Conservation (phyloP, 2,888 invertebrate genomes). For the Ceratothoa steindachneri region DNA sequence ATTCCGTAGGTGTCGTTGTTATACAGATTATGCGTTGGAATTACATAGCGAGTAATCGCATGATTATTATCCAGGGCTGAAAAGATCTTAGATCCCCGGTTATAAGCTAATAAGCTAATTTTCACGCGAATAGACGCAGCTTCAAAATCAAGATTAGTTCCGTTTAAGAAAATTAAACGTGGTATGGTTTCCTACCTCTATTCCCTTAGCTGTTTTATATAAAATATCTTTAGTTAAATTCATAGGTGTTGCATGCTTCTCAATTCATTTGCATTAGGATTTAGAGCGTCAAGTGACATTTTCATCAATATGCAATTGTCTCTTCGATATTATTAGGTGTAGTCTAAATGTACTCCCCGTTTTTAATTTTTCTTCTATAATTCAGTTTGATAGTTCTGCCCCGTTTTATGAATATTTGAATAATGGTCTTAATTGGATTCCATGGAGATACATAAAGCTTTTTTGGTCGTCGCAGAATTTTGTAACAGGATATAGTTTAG, state of each 20-base stretch:
- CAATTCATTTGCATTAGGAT: neutral
- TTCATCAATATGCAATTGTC: neutral
- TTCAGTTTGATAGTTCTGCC: neutral
- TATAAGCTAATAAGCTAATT: no score
- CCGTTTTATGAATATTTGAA: neutral
- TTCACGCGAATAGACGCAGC: no score
- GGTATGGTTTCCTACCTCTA: no score
- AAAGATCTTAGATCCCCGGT: neutral
- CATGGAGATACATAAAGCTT: no score
- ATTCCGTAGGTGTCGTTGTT: neutral
- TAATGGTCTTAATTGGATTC: neutral
- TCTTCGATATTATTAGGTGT: neutral
- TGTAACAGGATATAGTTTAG: no score
- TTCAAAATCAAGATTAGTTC: neutral
- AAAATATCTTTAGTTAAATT: no score
- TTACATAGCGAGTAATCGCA: neutral
- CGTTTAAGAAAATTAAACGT: neutral
- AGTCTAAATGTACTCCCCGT: neutral
- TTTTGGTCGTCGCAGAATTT: no score
- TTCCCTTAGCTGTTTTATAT: no score
- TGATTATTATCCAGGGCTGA: neutral
- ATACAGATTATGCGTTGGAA: neutral
- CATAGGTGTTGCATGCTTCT: no score
- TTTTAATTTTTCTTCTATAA: neutral
- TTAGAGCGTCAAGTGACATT: neutral